Conservation (phyloP, 2,888 invertebrate genomes). For the Cerastoderma edule region DNA sequence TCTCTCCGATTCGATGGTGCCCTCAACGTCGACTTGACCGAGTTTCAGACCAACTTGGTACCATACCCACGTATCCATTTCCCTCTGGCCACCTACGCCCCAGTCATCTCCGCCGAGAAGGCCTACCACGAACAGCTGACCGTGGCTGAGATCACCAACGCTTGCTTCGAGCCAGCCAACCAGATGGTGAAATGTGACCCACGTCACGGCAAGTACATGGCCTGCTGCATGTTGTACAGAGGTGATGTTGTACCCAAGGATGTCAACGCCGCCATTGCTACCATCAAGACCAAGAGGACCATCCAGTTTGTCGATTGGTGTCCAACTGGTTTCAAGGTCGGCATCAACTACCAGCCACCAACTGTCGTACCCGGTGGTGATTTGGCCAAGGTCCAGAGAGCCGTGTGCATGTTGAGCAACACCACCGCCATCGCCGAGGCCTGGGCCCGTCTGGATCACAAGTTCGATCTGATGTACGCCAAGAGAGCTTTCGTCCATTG, state of each 20-base stretch:
- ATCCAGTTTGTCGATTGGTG: too few relatives aligned
- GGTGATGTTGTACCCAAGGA: conserved; percentile 87
- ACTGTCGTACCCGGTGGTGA: too few relatives aligned
- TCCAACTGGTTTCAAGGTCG: too few relatives aligned
- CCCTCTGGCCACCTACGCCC: conserved; percentile 92
- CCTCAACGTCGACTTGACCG: conserved; percentile 86
- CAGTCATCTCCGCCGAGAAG: conserved; percentile 97
- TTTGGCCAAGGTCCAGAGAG: too few relatives aligned
- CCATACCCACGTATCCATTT: conserved; percentile 89
- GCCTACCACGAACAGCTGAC: conserved; percentile 91
- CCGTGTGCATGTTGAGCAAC: too few relatives aligned
- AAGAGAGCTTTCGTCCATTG: too few relatives aligned
- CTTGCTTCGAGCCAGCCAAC: conserved; percentile 93
- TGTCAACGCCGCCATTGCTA: conserved; percentile 78
- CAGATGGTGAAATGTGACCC: conserved; percentile 93
- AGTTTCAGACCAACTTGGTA: conserved; percentile 84
- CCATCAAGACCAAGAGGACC: conserved; percentile 81
- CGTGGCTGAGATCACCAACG: conserved; percentile 85
- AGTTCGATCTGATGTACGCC: too few relatives aligned
- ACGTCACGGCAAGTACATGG: conserved; percentile 89
- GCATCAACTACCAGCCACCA: too few relatives aligned
- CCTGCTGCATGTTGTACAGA: conserved; percentile 96
- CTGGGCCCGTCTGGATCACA: too few relatives aligned
- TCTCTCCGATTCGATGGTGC: conserved; percentile 94
- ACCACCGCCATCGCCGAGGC: too few relatives aligned